A percentile compares a stretch with the other conserved stretches of the same genome.
phyloP scores from a whole-genome alignment of 2,888 invertebrate genomes.

The Limenitis camilla region DNA sequence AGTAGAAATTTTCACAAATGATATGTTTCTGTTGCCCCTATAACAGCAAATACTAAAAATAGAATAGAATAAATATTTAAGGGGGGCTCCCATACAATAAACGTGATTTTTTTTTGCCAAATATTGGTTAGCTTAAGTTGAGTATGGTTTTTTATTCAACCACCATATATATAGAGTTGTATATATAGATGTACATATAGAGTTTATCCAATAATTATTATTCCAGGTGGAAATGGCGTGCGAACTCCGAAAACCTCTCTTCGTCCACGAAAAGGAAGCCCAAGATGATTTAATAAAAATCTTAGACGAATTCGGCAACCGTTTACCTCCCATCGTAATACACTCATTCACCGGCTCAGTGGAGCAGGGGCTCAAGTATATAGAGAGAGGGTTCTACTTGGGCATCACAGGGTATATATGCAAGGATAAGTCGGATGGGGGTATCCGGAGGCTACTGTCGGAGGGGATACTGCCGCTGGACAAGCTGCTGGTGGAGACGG shows the following conservation, averaged over 20 bases:
- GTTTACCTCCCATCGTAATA: conserved; percentile 87
- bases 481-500: conserved; percentile 90
- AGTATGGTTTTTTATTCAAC: too few species aligned
- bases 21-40: too few species aligned
- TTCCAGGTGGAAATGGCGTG: conserved; percentile 88
- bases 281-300: conserved; percentile 89
- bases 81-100: too few species aligned
- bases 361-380: conserved; percentile 85
- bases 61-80: too few species aligned
- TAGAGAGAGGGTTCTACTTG: conserved; percentile 89
- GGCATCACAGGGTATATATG: conserved; percentile 86
- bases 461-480: conserved; percentile 88
- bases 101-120: too few species aligned
- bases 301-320: conserved; percentile 52
- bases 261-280: conserved; percentile 94
- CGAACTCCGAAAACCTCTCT: conserved; percentile 88
- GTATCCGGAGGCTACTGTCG: conserved; percentile 87
- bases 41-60: too few species aligned
- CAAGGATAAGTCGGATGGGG: conserved; percentile 94
- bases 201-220: conserved; percentile 4
- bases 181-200: too few species aligned
- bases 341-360: conserved; percentile 94
- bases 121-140: too few species aligned
- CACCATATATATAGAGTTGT: too few species aligned
- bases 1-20: too few species aligned